Conservation (phyloP, 2,797 vertebrate species). For the Lindbergichthys nudifrons region DNA sequence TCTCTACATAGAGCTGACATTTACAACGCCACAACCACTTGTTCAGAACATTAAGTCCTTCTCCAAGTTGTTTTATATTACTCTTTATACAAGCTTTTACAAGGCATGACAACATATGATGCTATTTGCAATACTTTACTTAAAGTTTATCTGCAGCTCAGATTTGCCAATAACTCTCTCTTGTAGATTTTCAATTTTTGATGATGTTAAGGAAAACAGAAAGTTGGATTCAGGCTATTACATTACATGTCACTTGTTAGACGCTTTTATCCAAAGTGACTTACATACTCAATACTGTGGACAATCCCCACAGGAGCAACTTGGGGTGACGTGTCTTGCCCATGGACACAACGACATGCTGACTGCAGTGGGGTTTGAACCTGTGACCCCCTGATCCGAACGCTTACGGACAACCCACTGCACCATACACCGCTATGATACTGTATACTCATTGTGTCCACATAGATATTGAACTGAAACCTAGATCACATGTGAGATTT, state of each 20-base stretch:
- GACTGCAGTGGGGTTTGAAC: too few relatives aligned
- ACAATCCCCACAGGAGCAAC: too few relatives aligned
- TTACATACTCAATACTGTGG: too few relatives aligned
- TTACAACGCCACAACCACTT: constrained; percentile 12
- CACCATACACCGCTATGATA: too few relatives aligned
- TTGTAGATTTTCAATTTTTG: not conserved
- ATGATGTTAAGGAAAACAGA: not conserved
- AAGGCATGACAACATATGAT: not conserved
- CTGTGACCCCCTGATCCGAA: too few relatives aligned
- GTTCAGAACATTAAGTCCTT: constrained; percentile 7
- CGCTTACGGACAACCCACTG: too few relatives aligned
- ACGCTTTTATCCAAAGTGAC: too few relatives aligned
- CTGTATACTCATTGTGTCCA: not conserved
- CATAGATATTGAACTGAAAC: not conserved
- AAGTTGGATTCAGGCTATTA: not conserved
- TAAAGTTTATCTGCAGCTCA: not conserved
- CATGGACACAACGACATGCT: too few relatives aligned
- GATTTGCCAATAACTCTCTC: not conserved
- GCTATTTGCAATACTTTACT: not conserved
- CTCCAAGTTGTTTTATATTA: not conserved
- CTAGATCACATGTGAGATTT: not conserved
- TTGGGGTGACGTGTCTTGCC: too few relatives aligned
- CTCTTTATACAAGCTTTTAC: not conserved
- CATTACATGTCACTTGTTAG: too few relatives aligned
- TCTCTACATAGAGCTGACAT: constrained; percentile 1